Base-by-base conservation (phyloP, 2,797 vertebrate genomes). In the Tolypeutes matacus region DNA sequence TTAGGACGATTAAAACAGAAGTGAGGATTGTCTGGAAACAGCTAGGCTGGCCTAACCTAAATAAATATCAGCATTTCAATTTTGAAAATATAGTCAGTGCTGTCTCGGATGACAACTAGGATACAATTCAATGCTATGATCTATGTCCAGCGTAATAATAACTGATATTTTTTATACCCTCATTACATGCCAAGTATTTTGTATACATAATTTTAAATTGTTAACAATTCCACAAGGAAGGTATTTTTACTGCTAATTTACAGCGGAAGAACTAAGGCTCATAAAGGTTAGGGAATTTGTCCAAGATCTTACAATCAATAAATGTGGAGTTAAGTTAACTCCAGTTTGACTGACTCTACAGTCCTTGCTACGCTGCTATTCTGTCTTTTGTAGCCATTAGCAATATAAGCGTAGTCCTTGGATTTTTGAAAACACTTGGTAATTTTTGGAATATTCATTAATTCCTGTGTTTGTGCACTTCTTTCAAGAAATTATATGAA, bases 391-490 rank as follows among this genome's bases (percentile, higher is more conserved):
- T 58, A 34, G 7, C 14, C 73, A 36, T 36, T 89, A 77, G 65
- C 42, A 81, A 77, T 60, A 58, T 31, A 34, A 86, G 29, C 76
- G 11, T 67, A 73, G 25, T 70, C 20, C 72, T 83, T 86, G 51
- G 25, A 80, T 75, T 92, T 31, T 86, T 76, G 10, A 13, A 72
- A 93, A n/a, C 23, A 60, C 14, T 36, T 89, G 58, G 25, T 36
- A 46, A 80, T 86, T 86, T 64, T 92, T 31, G 69, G 21, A 84
- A 42, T 62, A 78, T 58, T 84, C 27, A 75, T 65, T 86, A 77
- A 70, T 89, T 62, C 14, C 31, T 3, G 7, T 46, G 58, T 90
- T 90, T n/a, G 36, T 83, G 36, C 42, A 85, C 10, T 56, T 94
- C 51, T 92, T 89, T 85, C 29, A 65, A 88, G 21, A 62, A 91